These are phyloP conservation scores for Agrotis ipsilon DNA, from an alignment of 2,888 invertebrate genomes.

Conservation along the genomic window DNA sequence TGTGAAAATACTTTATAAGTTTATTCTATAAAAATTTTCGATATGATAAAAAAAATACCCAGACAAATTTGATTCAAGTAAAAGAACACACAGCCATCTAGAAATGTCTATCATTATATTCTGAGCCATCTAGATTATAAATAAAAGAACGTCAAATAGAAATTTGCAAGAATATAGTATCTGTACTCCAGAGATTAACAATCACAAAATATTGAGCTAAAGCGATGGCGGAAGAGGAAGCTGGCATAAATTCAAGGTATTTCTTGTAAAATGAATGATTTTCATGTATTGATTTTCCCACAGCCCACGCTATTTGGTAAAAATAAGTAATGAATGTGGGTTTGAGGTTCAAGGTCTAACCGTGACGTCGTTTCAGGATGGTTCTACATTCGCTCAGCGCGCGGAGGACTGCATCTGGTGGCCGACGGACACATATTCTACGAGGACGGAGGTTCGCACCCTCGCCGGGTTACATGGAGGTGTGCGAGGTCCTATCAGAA, in stretches of 20 bases:
- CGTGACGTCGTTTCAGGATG: slow-evolving; percentile 81
- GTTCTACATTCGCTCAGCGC: slow-evolving; percentile 89
- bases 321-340: slow-evolving; percentile 18
- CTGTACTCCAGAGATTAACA: slow-evolving; percentile 10
- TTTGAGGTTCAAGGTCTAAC: slow-evolving; percentile 62
- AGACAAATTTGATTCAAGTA: slow-evolving; percentile 8
- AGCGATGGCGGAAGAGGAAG: slow-evolving; percentile 24
- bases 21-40: too few relatives aligned
- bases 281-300: slow-evolving; percentile 40
- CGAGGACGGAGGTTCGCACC: slow-evolving; percentile 89
- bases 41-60: background rate
- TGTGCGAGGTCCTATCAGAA: slow-evolving; percentile 89
- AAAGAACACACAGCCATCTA: slow-evolving; percentile 76
- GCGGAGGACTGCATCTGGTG: slow-evolving; percentile 87
- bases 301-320: slow-evolving; percentile 13
- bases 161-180: slow-evolving; percentile 27
- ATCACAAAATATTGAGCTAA: slow-evolving; percentile 17
- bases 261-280: slow-evolving; percentile 31
- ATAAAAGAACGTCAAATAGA: slow-evolving; percentile 66
- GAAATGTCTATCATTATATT: slow-evolving; percentile 72
- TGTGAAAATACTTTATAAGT: too few relatives aligned
- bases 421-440: slow-evolving; percentile 89
- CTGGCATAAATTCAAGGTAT: slow-evolving; percentile 49
- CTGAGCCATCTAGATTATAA: slow-evolving; percentile 78
- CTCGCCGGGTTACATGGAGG: slow-evolving; percentile 88